Base-by-base conservation (phyloP, 1,140 invertebrate genomes). In the Tetraneura akinire region DNA sequence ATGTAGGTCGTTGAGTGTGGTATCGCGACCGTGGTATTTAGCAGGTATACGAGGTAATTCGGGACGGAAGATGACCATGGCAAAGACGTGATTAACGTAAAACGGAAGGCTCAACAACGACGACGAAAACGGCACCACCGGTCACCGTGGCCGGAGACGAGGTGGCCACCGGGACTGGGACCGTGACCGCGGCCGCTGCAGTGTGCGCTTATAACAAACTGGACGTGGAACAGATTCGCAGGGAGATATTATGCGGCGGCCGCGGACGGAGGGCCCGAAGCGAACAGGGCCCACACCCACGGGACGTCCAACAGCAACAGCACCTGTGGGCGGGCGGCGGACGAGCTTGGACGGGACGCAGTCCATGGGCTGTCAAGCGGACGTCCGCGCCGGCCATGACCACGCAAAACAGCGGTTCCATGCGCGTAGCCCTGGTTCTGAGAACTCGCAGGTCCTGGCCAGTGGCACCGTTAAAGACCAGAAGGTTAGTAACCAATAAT, bases 181-280 rank as follows among this genome's bases (percentile, higher is more conserved):
- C 87, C 14, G 86, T 87, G 0, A 87, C 87, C 1, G 87, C 86
- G 1, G 87, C 88, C 78, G 83, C 85, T n/a, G 87, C 88, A 53
- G 45, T 80, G 80, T 73, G 62, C n/a, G 78, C 60, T 14, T 76
- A 71, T 26, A 82, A 71, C 37, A 82, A 82, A 64, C 80, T 84
- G 66, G 84, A 84, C 74, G 81, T 84, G 55, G 84, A 84, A 37
- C 74, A 82, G 66, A 80, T 84, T 5, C 76, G 83, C 5, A 66
- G 82, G 14, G 84, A 84, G 57, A 81, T 84, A 26, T 53, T 84
- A 10, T 71, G 82, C 21, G 83, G 83, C 1, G 73, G 73, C 51
- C 60, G 82, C 4, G 84, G 83, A 0, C 80, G 83, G 5, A 76
- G 83, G 11, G 81, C 83, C 3, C 78, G 80, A 70, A 83, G 83